Conservation (phyloP, 2,113 vertebrate species). For the Leucosticte australis region DNA sequence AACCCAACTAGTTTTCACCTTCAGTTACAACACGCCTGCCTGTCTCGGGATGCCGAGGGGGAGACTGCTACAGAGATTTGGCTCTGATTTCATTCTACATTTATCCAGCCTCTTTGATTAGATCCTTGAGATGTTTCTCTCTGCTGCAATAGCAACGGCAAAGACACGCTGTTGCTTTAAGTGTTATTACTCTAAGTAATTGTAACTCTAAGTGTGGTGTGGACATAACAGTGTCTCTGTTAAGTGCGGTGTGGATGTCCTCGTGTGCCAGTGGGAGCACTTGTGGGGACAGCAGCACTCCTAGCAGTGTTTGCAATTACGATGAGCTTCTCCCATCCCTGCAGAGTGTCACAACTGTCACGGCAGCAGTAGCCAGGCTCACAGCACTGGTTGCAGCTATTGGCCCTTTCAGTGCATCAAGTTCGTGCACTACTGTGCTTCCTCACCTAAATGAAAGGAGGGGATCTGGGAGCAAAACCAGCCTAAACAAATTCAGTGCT, state of each 20-base stretch:
- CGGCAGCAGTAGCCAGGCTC: not conserved
- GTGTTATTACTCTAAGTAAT: not conserved
- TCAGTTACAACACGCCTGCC: fast-evolving
- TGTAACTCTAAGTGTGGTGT: not conserved
- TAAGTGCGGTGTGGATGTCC: not conserved
- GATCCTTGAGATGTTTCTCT: not conserved
- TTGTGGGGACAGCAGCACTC: not conserved
- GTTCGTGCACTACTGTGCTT: not conserved
- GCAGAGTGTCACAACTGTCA: not conserved
- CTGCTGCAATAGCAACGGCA: not conserved
- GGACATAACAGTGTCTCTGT: not conserved
- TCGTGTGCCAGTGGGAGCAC: not conserved
- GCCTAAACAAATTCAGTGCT: not conserved
- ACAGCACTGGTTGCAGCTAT: not conserved
- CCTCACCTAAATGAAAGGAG: not conserved
- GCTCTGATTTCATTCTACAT: not conserved
- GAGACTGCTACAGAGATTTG: not conserved
- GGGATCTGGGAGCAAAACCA: not conserved
- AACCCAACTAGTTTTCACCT: not conserved
- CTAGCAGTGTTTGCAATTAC: not conserved
- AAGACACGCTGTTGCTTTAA: not conserved
- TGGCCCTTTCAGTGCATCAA: not conserved
- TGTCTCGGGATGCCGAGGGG: not conserved
- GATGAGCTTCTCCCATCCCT: not conserved
- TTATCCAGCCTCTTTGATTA: not conserved